Conservation (phyloP, 1,140 invertebrate genomes). For the Carcinoscorpius rotundicauda region DNA sequence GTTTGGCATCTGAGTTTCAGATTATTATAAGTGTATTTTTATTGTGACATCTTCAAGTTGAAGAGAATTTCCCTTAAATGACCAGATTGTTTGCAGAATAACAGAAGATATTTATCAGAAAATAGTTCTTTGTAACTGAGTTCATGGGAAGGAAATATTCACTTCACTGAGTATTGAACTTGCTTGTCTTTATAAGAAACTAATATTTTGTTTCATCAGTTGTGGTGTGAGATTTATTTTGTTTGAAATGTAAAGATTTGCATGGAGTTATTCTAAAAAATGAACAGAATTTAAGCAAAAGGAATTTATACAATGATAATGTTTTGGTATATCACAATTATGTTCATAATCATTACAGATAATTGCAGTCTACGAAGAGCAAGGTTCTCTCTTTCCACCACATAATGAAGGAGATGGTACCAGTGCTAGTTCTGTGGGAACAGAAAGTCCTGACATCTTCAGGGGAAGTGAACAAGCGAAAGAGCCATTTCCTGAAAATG, state of each 20-base stretch:
- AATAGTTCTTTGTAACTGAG: too few relatives aligned
- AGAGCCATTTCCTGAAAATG: conserved; percentile 6
- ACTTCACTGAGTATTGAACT: not conserved
- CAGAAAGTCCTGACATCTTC: conserved; percentile 36
- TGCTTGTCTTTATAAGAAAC: not conserved
- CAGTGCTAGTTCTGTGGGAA: conserved; percentile 71
- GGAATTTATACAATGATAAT: not conserved
- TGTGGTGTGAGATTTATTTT: not conserved
- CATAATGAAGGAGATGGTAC: conserved; percentile 58
- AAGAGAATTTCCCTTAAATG: not conserved
- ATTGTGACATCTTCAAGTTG: not conserved
- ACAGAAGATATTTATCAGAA: not conserved
- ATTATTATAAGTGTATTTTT: not conserved
- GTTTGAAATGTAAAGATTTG: not conserved
- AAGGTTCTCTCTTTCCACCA: conserved; percentile 11
- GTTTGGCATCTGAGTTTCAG: not conserved
- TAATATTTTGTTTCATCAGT: not conserved
- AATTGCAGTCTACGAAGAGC: conserved; percentile 18
- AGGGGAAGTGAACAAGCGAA: conserved; percentile 15
- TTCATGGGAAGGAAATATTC: too few relatives aligned
- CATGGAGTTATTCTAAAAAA: not conserved
- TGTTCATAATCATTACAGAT: conserved; percentile 9
- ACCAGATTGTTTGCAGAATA: not conserved
- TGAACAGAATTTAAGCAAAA: not conserved
- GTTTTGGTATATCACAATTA: not conserved